Evolutionary conservation across 2,888 invertebrate species (phyloP).

Genomic region (Caenorhabditis macrosperma): DNA sequence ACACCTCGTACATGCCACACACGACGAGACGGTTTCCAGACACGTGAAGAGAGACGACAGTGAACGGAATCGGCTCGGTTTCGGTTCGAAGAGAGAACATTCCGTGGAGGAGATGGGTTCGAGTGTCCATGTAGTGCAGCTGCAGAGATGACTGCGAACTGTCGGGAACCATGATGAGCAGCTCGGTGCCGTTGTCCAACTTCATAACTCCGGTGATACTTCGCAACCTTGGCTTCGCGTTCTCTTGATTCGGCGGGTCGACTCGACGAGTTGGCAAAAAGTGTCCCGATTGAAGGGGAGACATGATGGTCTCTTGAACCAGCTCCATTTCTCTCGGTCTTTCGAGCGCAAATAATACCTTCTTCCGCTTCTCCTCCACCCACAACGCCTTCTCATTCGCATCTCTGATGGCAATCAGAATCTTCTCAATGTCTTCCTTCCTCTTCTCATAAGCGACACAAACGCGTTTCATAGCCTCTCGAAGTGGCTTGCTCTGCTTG

Average conservation of each 20-base stretch:
- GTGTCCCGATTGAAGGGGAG: slow-evolving; percentile 16
- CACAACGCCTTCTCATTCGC: slow-evolving; percentile 52
- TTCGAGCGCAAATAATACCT: slow-evolving; percentile 25
- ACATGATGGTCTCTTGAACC: slow-evolving; percentile 37
- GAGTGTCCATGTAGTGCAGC: slow-evolving; percentile 47
- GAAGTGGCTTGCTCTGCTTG: too few species aligned
- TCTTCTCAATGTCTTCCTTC: slow-evolving; percentile 7
- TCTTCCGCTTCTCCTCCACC: slow-evolving; percentile 36
- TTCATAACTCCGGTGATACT: slow-evolving; percentile 38
- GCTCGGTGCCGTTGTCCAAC: slow-evolving; percentile 46
- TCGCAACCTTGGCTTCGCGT: not conserved
- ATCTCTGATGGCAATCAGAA: slow-evolving; percentile 31
- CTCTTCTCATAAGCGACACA: slow-evolving; percentile 92
- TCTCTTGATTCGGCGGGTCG: slow-evolving; percentile 11
- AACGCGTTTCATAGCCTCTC: too few species aligned
- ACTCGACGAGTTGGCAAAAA: slow-evolving; percentile 21
- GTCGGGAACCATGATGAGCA: slow-evolving; percentile 45
- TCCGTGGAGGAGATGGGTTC: slow-evolving; percentile 36
- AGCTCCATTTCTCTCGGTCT: slow-evolving; percentile 25
- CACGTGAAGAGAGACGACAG: slow-evolving; percentile 40
- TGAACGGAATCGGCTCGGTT: slow-evolving; percentile 62
- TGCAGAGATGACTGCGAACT: slow-evolving; percentile 28
- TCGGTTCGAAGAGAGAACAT: slow-evolving; percentile 49
- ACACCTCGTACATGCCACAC: slow-evolving; percentile 60
- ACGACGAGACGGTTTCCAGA: slow-evolving; percentile 58